Base-by-base conservation (phyloP, 2,113 vertebrate genomes). In the Telmatochromis sp. region DNA sequence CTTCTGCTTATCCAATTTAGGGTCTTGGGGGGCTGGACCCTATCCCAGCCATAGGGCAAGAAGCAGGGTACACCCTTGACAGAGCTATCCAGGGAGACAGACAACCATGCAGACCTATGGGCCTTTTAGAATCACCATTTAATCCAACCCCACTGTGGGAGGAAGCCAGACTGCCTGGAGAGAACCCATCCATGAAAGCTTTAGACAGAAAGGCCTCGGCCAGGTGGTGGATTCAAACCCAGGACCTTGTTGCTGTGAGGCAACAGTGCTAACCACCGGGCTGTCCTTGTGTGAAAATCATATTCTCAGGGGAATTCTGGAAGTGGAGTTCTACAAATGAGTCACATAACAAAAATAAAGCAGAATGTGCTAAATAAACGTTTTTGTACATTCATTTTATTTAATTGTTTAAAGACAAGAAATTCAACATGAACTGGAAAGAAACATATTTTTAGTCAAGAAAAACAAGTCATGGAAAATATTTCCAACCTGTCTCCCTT, bases 261-360 rank as follows among this genome's bases (percentile, higher is more conserved):
- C 31, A 65, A 65, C 17, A 3, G 60, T 65, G 60, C 31, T 37
- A 65, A 37, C 31, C 31, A 37, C 31, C 1, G 4, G 17, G 17
- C 31, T 65, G 31, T 65, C 60, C 60, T n/a, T 37, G 60, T n/a
- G 31, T n/a, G n/a, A 26, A 73, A 73, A 45, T 60, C 31, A 3
- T 17, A 13, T 60, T 83, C 12, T 82, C 14, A 5, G 37, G 58
- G 83, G 42, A 80, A 79, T 63, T 87, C 26, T 45, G 33, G 53
- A 54, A 87, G 5, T 63, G 89, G 83, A 65, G 91, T 54, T 91
- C 89, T 53, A 58, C 75, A 45, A 85, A 68, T 94, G 87, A 92
- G 63, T 92, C 85, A 91, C 50, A 80, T 33, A 71, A 55, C 37
- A 90, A 35, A 83, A 87, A 89, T 73, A 87, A 33, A 54, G 35